Percentiles rank a stretch among this genome's conserved stretches.
These are phyloP conservation scores for Balanococcus diminutus DNA, from an alignment of 2,888 invertebrate species.

Conservation along the genomic window DNA sequence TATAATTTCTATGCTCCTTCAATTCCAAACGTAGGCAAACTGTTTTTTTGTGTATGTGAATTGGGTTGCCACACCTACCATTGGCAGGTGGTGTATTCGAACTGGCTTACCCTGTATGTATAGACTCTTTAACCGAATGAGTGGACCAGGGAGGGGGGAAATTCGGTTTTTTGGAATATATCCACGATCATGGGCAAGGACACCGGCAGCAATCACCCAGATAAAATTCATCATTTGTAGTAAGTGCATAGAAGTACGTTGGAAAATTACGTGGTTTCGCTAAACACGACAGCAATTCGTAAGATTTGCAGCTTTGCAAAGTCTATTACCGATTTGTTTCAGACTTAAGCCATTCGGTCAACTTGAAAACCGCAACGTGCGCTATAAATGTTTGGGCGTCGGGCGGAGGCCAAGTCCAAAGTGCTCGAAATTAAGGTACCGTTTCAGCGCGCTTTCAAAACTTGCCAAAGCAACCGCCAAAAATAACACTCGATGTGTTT, in stretches of 20 bases:
- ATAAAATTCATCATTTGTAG: slow-evolving; percentile 27
- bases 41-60: too few relatives aligned
- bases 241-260: not conserved
- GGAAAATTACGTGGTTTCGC: slow-evolving; percentile 26
- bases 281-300: not conserved
- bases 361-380: slow-evolving; percentile 27
- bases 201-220: not conserved
- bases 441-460: not conserved
- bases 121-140: too few relatives aligned
- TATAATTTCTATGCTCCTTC: too few relatives aligned
- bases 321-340: slow-evolving; percentile 31
- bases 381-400: not conserved
- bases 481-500: not conserved
- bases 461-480: not conserved
- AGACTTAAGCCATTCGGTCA: not conserved
- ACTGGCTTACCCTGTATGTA: too few relatives aligned
- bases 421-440: not conserved
- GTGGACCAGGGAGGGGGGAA: not conserved
- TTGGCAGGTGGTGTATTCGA: too few relatives aligned
- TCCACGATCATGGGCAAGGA: too few relatives aligned
- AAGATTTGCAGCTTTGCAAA: slow-evolving; percentile 15
- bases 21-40: too few relatives aligned
- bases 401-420: not conserved
- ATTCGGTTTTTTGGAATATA: too few relatives aligned
- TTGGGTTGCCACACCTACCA: too few relatives aligned